phyloP scores from a whole-genome alignment of 2,797 vertebrate genomes.

The Cossypha heuglini region DNA sequence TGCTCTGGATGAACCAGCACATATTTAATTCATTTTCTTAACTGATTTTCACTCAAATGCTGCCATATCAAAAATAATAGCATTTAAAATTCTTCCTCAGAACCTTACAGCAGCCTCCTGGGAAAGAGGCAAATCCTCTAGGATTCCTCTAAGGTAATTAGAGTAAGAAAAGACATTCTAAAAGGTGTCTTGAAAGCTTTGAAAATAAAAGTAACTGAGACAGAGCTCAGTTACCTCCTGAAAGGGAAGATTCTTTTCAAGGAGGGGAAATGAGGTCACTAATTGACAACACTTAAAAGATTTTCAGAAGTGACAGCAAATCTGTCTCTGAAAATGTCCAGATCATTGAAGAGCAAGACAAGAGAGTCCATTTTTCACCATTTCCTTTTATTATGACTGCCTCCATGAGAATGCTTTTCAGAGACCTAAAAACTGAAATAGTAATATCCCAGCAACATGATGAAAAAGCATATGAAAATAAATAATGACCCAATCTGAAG shows the following conservation, averaged over 20 bases:
- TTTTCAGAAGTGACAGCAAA: background rate
- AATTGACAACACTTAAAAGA: background rate
- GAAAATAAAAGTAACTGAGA: background rate
- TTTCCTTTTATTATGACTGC: background rate
- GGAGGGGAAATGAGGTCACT: background rate
- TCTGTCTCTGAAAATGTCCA: background rate
- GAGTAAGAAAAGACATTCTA: background rate
- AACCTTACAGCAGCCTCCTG: background rate
- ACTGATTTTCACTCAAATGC: background rate
- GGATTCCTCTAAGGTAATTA: background rate
- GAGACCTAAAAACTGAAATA: background rate
- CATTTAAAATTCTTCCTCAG: background rate
- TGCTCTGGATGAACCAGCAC: background rate
- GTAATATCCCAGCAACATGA: background rate
- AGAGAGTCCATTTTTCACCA: background rate
- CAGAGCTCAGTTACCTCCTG: background rate
- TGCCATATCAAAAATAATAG: background rate
- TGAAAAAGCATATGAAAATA: background rate
- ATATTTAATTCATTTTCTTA: background rate
- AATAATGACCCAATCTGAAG: background rate
- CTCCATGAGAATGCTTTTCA: background rate
- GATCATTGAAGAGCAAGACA: background rate
- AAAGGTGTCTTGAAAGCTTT: background rate
- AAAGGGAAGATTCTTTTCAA: background rate
- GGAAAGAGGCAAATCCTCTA: background rate